These are phyloP conservation scores for Anarsia innoxiella DNA, from an alignment of 2,888 invertebrate species.

Conservation along the genomic window DNA sequence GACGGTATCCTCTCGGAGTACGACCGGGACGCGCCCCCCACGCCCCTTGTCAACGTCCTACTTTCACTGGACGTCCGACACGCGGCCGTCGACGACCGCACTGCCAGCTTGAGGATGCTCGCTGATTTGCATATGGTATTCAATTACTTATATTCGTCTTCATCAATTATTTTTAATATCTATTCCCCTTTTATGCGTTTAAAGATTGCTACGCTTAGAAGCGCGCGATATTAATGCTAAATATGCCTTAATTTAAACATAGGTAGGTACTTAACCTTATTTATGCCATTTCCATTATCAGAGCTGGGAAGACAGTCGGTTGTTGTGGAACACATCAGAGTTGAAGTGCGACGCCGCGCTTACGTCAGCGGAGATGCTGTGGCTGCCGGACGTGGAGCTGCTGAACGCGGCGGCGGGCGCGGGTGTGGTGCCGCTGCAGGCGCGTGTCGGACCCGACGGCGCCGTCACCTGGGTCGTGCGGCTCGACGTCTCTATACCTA, in stretches of 20 bases:
- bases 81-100: conserved; percentile 78
- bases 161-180: too few species aligned
- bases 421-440: conserved; percentile 78
- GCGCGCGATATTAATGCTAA: too few species aligned
- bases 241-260: too few species aligned
- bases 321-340: conserved; percentile 80
- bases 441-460: conserved; percentile 79
- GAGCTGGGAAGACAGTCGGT: conserved; percentile 85
- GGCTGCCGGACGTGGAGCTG: conserved; percentile 85
- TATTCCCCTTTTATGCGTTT: too few species aligned
- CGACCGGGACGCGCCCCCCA: conserved; percentile 46
- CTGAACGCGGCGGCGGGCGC: conserved; percentile 81
- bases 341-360: conserved; percentile 78
- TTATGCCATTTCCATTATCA: conserved; percentile 45
- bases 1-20: conserved; percentile 59
- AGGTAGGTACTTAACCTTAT: not conserved
- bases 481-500: conserved; percentile 43
- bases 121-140: conserved; percentile 75
- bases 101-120: conserved; percentile 69
- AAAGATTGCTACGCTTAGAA: too few species aligned
- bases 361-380: conserved; percentile 82
- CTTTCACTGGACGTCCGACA: conserved; percentile 77
- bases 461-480: conserved; percentile 39
- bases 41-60: conserved; percentile 51
- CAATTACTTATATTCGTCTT: too few species aligned